Conservation (phyloP, 2,113 vertebrate species). For the Hippoglossus stenolepis region DNA sequence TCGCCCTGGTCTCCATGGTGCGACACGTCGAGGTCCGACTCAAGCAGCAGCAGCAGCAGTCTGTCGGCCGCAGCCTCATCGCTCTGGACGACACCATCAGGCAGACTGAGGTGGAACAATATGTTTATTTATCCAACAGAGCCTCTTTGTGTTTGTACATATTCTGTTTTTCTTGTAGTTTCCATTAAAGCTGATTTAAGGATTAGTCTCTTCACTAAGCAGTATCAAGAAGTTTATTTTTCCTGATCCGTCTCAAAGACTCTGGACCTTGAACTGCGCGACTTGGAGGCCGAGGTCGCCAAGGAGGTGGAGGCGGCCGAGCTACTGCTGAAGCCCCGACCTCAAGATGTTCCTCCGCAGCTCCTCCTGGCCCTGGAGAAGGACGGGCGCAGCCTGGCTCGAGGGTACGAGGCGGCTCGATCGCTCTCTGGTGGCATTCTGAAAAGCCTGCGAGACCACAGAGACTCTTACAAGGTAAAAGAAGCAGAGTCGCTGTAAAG, state of each 20-base stretch:
- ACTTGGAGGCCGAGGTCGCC: constrained; percentile 85
- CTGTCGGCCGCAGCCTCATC: constrained; percentile 77
- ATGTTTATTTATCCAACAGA: neutral
- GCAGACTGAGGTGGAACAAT: constrained; percentile 87
- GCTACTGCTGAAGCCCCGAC: constrained; percentile 80
- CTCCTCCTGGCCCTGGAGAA: constrained; percentile 92
- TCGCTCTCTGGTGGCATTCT: constrained; percentile 81
- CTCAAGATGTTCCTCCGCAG: constrained; percentile 89
- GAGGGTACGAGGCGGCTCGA: constrained; percentile 85
- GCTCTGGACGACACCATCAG: constrained; percentile 84
- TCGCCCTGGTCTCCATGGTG: constrained; percentile 91
- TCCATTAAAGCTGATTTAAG: constrained; percentile 17
- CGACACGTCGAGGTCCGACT: constrained; percentile 91
- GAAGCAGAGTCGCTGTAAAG: neutral
- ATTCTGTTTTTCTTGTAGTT: neutral
- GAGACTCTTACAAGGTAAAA: constrained; percentile 85
- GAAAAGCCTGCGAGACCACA: constrained; percentile 79
- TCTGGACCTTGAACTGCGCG: constrained; percentile 88
- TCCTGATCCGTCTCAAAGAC: constrained; percentile 74
- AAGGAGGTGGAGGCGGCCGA: constrained; percentile 85
- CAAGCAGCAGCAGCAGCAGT: constrained; percentile 85
- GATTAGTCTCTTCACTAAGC: constrained; percentile 29
- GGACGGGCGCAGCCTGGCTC: constrained; percentile 90
- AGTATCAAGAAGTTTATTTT: constrained; percentile 25
- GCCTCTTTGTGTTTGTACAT: neutral